Conservation (phyloP, 2,888 invertebrate genomes). For the Epistrophella euchroma region DNA sequence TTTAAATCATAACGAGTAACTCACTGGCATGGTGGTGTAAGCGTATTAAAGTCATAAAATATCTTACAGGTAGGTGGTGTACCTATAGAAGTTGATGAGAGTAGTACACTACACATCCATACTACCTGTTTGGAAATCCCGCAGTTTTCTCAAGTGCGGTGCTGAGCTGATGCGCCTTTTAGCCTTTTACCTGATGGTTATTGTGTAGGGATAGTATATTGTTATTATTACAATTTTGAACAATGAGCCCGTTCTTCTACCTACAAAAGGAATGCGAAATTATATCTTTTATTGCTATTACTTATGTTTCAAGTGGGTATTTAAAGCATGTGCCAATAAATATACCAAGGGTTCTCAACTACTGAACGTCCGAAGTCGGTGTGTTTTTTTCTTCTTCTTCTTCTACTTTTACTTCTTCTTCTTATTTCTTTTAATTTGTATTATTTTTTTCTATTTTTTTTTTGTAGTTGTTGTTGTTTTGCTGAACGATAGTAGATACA, state of each 20-base stretch:
- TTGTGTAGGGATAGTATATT: constrained; percentile 58
- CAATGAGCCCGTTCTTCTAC: constrained; percentile 51
- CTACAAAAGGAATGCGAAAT: constrained; percentile 71
- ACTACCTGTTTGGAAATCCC: constrained; percentile 63
- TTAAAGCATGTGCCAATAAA: constrained; percentile 59
- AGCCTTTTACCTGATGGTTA: constrained; percentile 51
- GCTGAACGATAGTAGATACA: too few species aligned
- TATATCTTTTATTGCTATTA: constrained; percentile 74
- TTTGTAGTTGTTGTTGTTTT: too few species aligned
- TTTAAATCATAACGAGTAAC: constrained; percentile 68
- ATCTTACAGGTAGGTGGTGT: constrained; percentile 57
- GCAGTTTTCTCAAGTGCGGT: constrained; percentile 63
- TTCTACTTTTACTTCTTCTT: neutral
- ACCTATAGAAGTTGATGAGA: too few species aligned
- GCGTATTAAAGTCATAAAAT: constrained; percentile 69
- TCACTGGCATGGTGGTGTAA: constrained; percentile 23
- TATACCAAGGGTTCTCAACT: constrained; percentile 21
- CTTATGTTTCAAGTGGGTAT: constrained; percentile 70
- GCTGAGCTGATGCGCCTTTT: constrained; percentile 44
- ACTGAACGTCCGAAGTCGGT: constrained; percentile 2
- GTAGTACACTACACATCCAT: too few species aligned
- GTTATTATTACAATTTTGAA: constrained; percentile 67
- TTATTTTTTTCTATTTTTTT: constrained; percentile 6
- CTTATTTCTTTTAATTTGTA: neutral
- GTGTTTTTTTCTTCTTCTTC: neutral